Percentiles rank a stretch among this genome's conserved stretches.
Conservation (phyloP, 2,888 invertebrate genomes). For the Cantharis rufa region DNA sequence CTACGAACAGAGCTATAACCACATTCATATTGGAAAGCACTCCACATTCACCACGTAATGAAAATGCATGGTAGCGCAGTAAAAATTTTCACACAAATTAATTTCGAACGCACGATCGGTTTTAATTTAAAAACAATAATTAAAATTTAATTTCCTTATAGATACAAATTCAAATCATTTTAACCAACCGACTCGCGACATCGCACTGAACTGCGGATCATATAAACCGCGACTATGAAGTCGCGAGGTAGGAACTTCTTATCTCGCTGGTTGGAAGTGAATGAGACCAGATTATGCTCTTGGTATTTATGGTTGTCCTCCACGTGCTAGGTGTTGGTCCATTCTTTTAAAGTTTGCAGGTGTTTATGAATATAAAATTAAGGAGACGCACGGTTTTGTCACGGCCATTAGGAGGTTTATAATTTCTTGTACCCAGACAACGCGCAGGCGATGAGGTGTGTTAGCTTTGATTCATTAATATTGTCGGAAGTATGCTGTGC, state of each 20-base stretch:
- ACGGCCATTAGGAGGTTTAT: slow-evolving; percentile 5
- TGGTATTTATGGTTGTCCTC: slow-evolving; percentile 27
- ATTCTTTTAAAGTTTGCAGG: slow-evolving; percentile 19
- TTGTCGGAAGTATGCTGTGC: slow-evolving; percentile 7
- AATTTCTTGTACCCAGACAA: background rate
- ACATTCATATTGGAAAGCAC: slow-evolving; percentile 19
- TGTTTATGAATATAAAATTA: slow-evolving; percentile 17
- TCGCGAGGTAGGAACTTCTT: slow-evolving; percentile 31
- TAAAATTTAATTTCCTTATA: background rate
- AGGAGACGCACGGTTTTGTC: slow-evolving; percentile 8
- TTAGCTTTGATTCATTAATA: slow-evolving; percentile 12
- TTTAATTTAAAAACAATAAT: background rate
- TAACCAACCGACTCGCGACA: slow-evolving; percentile 26
- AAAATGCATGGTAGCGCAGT: slow-evolving; percentile 16
- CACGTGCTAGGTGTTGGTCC: slow-evolving; percentile 23
- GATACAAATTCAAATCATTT: slow-evolving; percentile 7
- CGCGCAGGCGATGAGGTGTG: slow-evolving; percentile 5
- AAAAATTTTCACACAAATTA: background rate
- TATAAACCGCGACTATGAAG: slow-evolving; percentile 22
- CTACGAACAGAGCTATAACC: slow-evolving; percentile 16
- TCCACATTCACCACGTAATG: slow-evolving; percentile 8
- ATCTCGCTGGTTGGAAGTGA: slow-evolving; percentile 22
- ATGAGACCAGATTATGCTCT: slow-evolving; percentile 26
- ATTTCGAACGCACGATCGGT: background rate
- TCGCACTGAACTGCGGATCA: slow-evolving; percentile 29